Evolutionary conservation across 2,888 invertebrate species (phyloP), one percentile per base, ranked within the genome.

Genomic region (Choreutis nemorana): DNA sequence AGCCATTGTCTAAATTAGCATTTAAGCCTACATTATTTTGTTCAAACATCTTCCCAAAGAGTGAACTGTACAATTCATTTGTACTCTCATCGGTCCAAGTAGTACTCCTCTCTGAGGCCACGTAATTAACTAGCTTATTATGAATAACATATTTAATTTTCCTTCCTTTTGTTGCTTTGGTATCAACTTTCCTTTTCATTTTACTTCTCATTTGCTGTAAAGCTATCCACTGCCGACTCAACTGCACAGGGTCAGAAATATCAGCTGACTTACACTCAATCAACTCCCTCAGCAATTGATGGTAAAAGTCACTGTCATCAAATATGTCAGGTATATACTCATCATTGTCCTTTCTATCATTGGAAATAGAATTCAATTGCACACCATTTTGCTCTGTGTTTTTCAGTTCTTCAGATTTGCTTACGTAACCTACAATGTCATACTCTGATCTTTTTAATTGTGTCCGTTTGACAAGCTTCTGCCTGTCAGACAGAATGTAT

Each of bases 271-370:
- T 96, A 40, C 89, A 87, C 59, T 97, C 95, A 38, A 98, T 96
- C 21, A 98, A 73, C 60, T 97, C 96, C 37, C 94, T 80, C 23
- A 98, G 71, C 30, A 97, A 78, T 50, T 95, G 93, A 63, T 97
- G 96, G 65, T 98, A 98, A 62, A 98, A 98, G 58, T 98, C 98
- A 48, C 91, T 91, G 55, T 98, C 98, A 61, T 98, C 97, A 71
- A 94, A 98, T 48, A 97, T 91, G 70, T 97, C 91, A 0, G 81
- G 50, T 50, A 91, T 87, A 39, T 86, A 84, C 43, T 87, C 85
- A 41, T 84, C 83, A 33, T 68, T 54, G 28, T 77, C 67, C 41
- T 66, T 66, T n/a, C 70, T 50, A 28, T 57, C 53, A 40, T 43
- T 60, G 10, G 39, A 48, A 2, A 48, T 40, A 1, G 44, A 46